Evolutionary conservation across 1,140 invertebrate genomes (phyloP).

Genomic region (Sycophaga agraensis): DNA sequence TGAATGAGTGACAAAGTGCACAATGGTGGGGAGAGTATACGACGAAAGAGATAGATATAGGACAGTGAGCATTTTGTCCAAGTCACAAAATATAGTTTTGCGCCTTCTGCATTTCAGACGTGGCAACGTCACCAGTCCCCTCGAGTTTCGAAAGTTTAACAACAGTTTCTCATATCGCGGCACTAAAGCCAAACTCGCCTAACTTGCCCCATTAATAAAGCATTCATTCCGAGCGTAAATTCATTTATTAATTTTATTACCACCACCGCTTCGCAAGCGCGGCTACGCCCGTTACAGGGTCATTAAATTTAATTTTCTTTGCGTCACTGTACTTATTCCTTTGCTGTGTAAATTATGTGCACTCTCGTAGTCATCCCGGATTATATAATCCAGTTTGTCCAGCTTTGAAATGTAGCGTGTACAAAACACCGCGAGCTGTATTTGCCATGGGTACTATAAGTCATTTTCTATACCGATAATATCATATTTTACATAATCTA

Average conservation of each 20-base stretch:
- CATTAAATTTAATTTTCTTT: conserved; percentile 20
- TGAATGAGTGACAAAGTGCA: not conserved
- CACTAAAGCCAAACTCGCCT: conserved; percentile 4
- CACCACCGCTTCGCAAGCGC: no score
- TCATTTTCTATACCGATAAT: no score
- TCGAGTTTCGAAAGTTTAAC: conserved; percentile 19
- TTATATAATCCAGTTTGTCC: no score
- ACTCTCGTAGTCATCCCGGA: no score
- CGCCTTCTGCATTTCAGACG: not conserved
- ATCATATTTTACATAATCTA: no score
- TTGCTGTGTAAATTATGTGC: not conserved
- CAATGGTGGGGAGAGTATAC: not conserved
- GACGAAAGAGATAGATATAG: not conserved
- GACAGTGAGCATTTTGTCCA: not conserved
- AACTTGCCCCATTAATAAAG: conserved; percentile 21
- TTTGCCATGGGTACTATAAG: no score
- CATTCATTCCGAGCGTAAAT: conserved; percentile 3
- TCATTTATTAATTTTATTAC: conserved; percentile 9
- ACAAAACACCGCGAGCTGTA: no score
- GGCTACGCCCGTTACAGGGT: conserved; percentile 5
- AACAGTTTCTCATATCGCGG: conserved; percentile 23
- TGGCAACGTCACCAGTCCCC: conserved; percentile 12
- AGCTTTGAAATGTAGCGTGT: no score
- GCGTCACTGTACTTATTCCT: not conserved
- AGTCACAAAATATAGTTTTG: conserved; percentile 6